These are phyloP conservation scores for Oenanthe oenanthe DNA, from an alignment of 2,113 vertebrate genomes.

Conservation along the genomic window DNA sequence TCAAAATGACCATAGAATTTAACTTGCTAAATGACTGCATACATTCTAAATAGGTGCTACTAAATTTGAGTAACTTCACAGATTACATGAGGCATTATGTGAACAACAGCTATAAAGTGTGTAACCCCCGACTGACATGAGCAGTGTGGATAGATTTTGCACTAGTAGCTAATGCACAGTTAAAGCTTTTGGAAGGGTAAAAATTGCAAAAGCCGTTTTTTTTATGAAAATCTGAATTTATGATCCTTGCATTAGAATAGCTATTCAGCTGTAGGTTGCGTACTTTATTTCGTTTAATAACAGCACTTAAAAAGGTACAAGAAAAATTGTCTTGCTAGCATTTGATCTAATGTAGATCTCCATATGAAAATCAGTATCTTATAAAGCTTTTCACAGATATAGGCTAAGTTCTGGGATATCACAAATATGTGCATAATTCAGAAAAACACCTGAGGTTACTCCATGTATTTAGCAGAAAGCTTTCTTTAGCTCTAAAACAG, in stretches of 20 bases:
- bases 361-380: conserved; percentile 32
- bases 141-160: neutral
- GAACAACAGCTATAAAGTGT: neutral
- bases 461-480: neutral
- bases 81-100: neutral
- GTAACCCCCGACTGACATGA: neutral
- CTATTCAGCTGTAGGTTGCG: neutral
- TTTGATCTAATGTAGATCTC: conserved; percentile 77
- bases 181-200: conserved; percentile 63
- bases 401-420: conserved; percentile 75
- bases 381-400: conserved; percentile 76
- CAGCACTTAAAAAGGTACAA: conserved; percentile 37
- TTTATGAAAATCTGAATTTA: conserved; percentile 8
- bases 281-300: neutral
- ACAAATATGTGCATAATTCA: conserved; percentile 27
- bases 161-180: conserved; percentile 51
- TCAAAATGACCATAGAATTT: neutral
- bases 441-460: conserved; percentile 63
- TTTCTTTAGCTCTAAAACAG: neutral
- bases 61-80: neutral
- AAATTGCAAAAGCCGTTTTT: conserved; percentile 38
- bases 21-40: neutral
- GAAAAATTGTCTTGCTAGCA: conserved; percentile 30
- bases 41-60: conserved; percentile 26
- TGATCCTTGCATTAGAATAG: conserved; percentile 15